Base-by-base conservation (phyloP, 2,113 vertebrate genomes). In the Sinocyclocheilus maitianheensis region DNA sequence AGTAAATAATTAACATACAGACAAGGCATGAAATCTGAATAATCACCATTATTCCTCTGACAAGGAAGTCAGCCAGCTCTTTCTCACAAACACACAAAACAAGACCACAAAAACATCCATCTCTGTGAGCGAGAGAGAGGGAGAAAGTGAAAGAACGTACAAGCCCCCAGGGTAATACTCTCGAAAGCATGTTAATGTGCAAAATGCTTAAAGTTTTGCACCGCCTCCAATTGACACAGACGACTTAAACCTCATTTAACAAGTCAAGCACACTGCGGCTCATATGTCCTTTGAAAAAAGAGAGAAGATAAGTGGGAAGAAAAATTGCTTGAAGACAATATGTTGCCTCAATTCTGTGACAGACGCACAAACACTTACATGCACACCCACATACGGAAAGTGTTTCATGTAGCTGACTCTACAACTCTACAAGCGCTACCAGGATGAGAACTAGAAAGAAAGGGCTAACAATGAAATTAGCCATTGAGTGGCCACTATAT, bases 1-100 rank as follows among this genome's bases (percentile, higher is more conserved):
- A 91, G 93, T 94, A 94, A 95, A 95, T 94, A 94, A 95, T 95
- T 94, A 95, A 94, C 93, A 94, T 90, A 90, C 90, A 95, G 93
- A 94, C 94, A 93, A 93, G 93, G 94, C 94, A 92, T 95, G 94
- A 95, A 95, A 95, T 95, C 92, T 90, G 91, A 95, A 94, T 95
- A 94, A 95, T 95, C 92, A 91, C 90, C 91, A 77, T 91, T 88
- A 91, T 92, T 93, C 91, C 90, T 91, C 87, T 84, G 82, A 90
- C 91, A 88, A 88, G 90, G 85, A 78, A 91, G 71, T 86, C 78
- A 90, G 87, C 89, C 90, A 87, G 90, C 87, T 92, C 58, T 76
- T 78, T 60, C 84, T 67, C 30, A 75, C 75, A 85, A 62, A 87
- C 63, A 85, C 89, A 89, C 92, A 88, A 90, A 85, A 92, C 90